phyloP scores from a whole-genome alignment of 2,113 vertebrate genomes.

The Chlorodrepanis virens region DNA sequence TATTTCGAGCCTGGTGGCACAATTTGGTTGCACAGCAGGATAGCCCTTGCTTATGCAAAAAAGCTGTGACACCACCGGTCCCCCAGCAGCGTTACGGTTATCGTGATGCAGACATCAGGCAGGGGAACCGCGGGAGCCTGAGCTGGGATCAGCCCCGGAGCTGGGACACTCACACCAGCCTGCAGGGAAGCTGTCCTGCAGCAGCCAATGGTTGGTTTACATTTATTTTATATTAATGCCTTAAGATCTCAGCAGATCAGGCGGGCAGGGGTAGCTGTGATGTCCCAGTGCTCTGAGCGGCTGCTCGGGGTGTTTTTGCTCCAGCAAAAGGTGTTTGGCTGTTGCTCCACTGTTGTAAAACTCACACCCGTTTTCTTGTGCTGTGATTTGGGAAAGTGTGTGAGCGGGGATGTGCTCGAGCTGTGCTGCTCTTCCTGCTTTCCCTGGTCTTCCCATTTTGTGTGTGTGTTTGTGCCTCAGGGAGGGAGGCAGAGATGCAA shows the following conservation, averaged over 20 bases:
- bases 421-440: conserved; percentile 14
- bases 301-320: background rate
- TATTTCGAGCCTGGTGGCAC: background rate
- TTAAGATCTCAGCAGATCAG: background rate
- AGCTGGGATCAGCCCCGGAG: background rate
- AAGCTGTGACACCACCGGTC: background rate
- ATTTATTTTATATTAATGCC: background rate
- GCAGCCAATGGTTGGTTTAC: background rate
- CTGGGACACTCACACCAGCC: background rate
- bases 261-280: background rate
- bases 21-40: background rate
- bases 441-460: background rate
- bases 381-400: background rate
- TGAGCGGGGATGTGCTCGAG: background rate
- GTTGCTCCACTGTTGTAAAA: background rate
- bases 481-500: conserved; percentile 2
- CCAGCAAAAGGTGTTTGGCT: background rate
- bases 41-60: background rate
- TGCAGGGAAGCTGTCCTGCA: background rate
- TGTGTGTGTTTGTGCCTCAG: background rate
- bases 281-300: background rate
- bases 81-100: background rate
- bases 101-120: background rate
- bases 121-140: background rate
- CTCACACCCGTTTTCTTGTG: background rate